A percentile compares a stretch with the other conserved stretches of the same genome.
phyloP scores from a whole-genome alignment of 1,140 invertebrate species.

The Latrodectus geometricus region DNA sequence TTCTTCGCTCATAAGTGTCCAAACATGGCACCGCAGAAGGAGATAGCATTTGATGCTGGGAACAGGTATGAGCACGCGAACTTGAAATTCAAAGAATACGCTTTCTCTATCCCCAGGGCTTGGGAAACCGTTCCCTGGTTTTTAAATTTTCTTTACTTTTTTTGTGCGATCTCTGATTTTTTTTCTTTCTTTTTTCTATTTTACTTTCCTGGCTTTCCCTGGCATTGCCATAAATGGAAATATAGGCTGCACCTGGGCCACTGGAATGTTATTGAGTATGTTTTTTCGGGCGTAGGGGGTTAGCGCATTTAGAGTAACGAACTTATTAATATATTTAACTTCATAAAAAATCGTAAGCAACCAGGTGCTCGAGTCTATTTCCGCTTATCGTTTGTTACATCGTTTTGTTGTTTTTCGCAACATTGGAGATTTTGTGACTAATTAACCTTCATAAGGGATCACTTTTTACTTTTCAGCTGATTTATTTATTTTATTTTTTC shows the following conservation, averaged over 20 bases:
- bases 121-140: constrained; percentile 41
- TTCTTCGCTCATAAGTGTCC: no score
- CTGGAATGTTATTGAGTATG: background rate
- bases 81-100: constrained; percentile 1
- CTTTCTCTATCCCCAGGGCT: constrained; percentile 23
- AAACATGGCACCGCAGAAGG: constrained; percentile 36
- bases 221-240: constrained; percentile 27
- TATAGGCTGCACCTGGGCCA: constrained; percentile 11
- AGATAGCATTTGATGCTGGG: no score
- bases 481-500: no score
- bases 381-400: background rate
- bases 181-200: constrained; percentile 13
- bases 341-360: background rate
- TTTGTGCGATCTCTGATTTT: background rate
- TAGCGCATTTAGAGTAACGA: background rate
- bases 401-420: no score
- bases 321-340: background rate
- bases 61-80: constrained; percentile 4
- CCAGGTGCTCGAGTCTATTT: background rate
- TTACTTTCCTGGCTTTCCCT: background rate
- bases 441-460: no score
- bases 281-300: background rate
- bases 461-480: no score
- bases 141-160: background rate
- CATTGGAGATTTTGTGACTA: no score